phyloP scores from a whole-genome alignment of 1,140 invertebrate species.

The Zaprionus tsacasi region DNA sequence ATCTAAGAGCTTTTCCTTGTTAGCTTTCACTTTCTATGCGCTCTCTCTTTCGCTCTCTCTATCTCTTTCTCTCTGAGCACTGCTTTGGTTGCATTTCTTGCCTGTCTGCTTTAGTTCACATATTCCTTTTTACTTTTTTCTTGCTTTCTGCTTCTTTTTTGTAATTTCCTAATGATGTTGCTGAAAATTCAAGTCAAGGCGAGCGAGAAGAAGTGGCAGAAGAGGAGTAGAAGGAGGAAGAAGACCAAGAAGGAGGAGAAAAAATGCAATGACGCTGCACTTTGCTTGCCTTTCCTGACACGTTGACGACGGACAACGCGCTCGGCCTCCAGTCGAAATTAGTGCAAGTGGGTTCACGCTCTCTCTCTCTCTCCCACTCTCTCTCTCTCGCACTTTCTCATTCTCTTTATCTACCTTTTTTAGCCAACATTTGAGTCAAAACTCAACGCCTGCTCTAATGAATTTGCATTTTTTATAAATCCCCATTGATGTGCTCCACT shows the following conservation, averaged over 20 bases:
- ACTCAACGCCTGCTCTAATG: slow-evolving; percentile 66
- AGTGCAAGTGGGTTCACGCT: slow-evolving; percentile 19
- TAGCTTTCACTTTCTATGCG: slow-evolving; percentile 1
- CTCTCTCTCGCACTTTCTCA: not conserved
- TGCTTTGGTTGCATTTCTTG: not conserved
- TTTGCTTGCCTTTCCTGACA: slow-evolving; percentile 44
- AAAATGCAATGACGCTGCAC: slow-evolving; percentile 62
- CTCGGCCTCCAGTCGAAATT: slow-evolving; percentile 49
- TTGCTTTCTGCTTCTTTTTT: slow-evolving; percentile 26
- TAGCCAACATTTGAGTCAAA: slow-evolving; percentile 33
- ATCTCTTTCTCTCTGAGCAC: not conserved
- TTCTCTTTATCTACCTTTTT: slow-evolving; percentile 8
- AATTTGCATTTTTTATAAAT: slow-evolving; percentile 83
- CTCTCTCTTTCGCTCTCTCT: not conserved
- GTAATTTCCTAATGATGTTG: slow-evolving; percentile 73
- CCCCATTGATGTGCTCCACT: slow-evolving; percentile 79
- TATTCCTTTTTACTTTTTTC: slow-evolving; percentile 21
- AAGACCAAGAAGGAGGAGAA: not conserved
- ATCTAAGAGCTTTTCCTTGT: slow-evolving; percentile 26
- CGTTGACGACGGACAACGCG: slow-evolving; percentile 15
- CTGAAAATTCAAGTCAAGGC: slow-evolving; percentile 31
- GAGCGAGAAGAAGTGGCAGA: not conserved
- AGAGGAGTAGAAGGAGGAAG: not conserved
- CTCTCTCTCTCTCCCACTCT: not conserved
- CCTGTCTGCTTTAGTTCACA: not conserved